phyloP scores from a whole-genome alignment of 2,113 vertebrate species.

The Prolemur simus region DNA sequence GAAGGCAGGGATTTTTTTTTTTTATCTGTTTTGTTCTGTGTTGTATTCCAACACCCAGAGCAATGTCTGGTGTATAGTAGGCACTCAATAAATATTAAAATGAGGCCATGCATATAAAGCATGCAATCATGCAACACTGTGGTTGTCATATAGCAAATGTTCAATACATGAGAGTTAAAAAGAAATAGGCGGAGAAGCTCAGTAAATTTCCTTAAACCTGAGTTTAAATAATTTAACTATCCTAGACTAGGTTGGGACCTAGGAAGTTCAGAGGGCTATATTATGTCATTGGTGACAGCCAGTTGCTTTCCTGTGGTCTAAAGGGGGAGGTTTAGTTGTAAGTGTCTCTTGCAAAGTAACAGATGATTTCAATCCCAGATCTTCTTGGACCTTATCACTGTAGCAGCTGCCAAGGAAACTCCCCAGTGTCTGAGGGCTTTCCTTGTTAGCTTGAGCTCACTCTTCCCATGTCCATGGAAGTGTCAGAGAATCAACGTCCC shows the following conservation, averaged over 20 bases:
- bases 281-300: neutral
- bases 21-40: neutral
- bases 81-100: neutral
- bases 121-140: neutral
- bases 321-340: too few relatives aligned
- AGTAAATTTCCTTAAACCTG: neutral
- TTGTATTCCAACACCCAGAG: neutral
- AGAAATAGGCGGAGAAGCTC: neutral
- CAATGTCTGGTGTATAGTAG: neutral
- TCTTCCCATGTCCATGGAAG: neutral
- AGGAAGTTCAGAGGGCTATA: neutral
- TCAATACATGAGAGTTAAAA: neutral
- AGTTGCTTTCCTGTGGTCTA: neutral
- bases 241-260: neutral
- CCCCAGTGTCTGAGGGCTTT: neutral
- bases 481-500: neutral
- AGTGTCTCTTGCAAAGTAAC: neutral
- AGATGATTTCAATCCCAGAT: neutral
- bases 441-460: neutral
- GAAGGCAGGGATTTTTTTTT: neutral
- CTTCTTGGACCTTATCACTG: neutral
- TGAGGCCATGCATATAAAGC: neutral
- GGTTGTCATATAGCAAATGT: neutral
- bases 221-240: neutral
- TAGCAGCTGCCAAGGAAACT: neutral